Conservation (phyloP, 2,797 vertebrate species). For the Sparus aurata region DNA sequence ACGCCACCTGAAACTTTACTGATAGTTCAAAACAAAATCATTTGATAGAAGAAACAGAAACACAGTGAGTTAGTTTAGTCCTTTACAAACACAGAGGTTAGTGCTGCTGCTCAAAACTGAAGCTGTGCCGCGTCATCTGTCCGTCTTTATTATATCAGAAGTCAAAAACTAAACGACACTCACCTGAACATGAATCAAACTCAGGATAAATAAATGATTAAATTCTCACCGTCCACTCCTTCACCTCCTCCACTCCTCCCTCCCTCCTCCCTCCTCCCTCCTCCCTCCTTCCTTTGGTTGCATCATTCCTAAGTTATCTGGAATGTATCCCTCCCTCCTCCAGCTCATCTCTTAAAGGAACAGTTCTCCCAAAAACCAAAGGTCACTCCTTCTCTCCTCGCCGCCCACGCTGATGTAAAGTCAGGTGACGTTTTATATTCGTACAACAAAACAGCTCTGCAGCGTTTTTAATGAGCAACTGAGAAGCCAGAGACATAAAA, state of each 20-base stretch:
- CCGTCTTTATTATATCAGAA: constrained; percentile 11
- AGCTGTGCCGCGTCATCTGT: background rate
- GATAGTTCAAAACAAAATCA: background rate
- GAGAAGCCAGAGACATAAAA: too few species aligned
- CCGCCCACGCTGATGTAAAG: too few species aligned
- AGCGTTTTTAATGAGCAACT: too few species aligned
- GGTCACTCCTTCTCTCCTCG: too few species aligned
- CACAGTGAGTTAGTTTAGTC: constrained; percentile 60
- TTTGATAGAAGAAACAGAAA: constrained; percentile 26
- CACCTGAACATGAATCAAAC: constrained; percentile 36
- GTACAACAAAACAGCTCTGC: too few species aligned
- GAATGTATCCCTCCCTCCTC: background rate
- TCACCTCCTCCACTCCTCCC: background rate
- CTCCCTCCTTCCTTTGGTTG: constrained; percentile 22
- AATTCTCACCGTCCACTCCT: background rate
- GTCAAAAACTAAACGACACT: constrained; percentile 38
- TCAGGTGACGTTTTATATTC: too few species aligned
- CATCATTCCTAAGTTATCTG: background rate
- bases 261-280: too few species aligned
- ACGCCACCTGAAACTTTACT: constrained; percentile 8
- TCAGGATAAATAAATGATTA: constrained; percentile 31
- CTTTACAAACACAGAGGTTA: constrained; percentile 47
- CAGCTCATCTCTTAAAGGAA: background rate
- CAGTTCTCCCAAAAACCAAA: too few species aligned
- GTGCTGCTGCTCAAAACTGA: constrained; percentile 22